Evolutionary conservation across 1,140 invertebrate genomes (phyloP), one percentile per base, ranked within the genome.

Genomic region (Lucilia sericata): DNA sequence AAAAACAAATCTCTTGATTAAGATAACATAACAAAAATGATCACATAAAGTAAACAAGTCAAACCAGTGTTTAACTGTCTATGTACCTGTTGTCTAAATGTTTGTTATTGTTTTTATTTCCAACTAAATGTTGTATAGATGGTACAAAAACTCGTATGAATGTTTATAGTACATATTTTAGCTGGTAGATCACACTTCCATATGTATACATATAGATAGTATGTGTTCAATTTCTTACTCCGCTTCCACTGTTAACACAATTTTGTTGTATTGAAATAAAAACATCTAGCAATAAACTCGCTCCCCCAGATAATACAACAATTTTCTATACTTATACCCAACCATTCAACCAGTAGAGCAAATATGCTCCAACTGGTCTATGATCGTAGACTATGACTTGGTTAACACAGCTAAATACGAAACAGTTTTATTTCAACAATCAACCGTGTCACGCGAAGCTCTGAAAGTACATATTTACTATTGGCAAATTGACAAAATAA

Each of bases 361-460:
- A 70, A n/a, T 7, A 70, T 70, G 9, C 19, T 70, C 8, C 65
- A 70, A 55, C 65, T 8, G n/a, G n/a, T 70, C 65, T 70, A 70
- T n/a, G 55, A 70, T 21, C n/a, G 21, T 70, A 80, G 42, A 51
- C 76, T 49, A 19, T 42, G 14, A 4, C 42, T 9, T 80, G 21
- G 76, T 49, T 80, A 80, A 80, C 42, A 25, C 76, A 21, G 42
- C 47, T n/a, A 10, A 25, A 80, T 21, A n/a, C 19, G 76, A 80
- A 80, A 80, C 76, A 80, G 76, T 80, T 80, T 80, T 21, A 80
- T 49, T 49, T 80, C 42, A 80, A 80, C 76, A 49, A 49, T 80
- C 76, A 49, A 49, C 10, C 42, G 76, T 49, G 76, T 80, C 42
- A 80, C 47, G 76, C 76, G 42, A 80, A 80, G 5, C 76, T 78